These are phyloP conservation scores for Tetragonisca angustula DNA, from an alignment of 2,888 invertebrate species.

Conservation along the genomic window DNA sequence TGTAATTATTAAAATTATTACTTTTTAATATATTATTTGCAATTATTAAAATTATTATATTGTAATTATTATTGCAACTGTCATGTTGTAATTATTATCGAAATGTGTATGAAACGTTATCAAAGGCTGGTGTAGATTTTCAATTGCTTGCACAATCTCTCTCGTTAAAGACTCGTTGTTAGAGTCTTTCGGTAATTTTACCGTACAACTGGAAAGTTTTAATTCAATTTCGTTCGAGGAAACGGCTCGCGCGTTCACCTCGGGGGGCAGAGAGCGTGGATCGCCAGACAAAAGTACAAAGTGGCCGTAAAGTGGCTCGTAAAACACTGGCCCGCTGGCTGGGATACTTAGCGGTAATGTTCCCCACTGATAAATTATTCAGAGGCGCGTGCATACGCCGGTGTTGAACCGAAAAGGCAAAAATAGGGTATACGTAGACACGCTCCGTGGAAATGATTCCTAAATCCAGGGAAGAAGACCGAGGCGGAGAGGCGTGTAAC, in stretches of 20 bases:
- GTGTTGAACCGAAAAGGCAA: not conserved
- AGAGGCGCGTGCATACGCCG: conserved; percentile 23
- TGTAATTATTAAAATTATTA: no score
- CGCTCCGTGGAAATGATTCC: conserved; percentile 23
- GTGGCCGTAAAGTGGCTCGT: conserved; percentile 51
- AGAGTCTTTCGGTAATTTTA: no score
- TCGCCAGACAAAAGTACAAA: conserved; percentile 37
- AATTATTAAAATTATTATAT: no score
- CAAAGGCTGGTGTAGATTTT: no score
- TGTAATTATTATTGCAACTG: no score
- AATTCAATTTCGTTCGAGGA: conserved; percentile 23
- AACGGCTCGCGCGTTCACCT: conserved; percentile 28
- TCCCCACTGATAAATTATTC: conserved; percentile 48
- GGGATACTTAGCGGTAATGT: conserved; percentile 36
- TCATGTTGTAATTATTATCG: no score
- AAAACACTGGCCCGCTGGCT: conserved; percentile 33
- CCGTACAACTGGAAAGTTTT: not conserved
- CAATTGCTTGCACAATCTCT: no score
- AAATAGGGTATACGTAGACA: conserved; percentile 5
- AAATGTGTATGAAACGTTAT: no score
- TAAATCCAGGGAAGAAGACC: conserved; percentile 50
- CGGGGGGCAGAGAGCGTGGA: conserved; percentile 3
- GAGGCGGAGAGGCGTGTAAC: conserved; percentile 25
- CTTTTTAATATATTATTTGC: no score
- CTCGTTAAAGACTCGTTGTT: no score